These are phyloP conservation scores for Onychomys torridus DNA, from an alignment of 2,797 vertebrate genomes.

Conservation along the genomic window DNA sequence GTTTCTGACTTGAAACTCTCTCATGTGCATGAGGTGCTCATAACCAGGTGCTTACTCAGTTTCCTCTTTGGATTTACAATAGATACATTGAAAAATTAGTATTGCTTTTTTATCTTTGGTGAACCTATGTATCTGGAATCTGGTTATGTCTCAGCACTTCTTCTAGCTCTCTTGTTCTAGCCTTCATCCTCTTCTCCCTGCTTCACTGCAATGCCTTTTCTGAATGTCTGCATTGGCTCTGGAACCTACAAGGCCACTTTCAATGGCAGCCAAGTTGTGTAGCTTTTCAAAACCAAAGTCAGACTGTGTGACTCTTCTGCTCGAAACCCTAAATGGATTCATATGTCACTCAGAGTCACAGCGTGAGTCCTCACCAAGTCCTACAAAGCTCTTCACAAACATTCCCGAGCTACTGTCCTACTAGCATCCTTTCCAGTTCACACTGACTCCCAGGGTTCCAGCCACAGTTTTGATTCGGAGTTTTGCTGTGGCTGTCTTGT, in stretches of 20 bases:
- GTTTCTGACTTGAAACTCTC: not conserved
- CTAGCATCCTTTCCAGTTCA: not conserved
- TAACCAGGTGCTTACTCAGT: not conserved
- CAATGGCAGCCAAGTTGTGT: not conserved
- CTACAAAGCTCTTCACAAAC: not conserved
- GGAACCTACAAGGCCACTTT: not conserved
- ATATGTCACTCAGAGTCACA: not conserved
- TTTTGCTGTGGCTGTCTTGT: not conserved
- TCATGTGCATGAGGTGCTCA: not conserved
- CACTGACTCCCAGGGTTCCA: not conserved
- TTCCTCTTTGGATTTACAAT: conserved; percentile 49
- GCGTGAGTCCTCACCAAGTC: not conserved
- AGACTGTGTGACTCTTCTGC: not conserved
- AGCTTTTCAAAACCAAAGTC: conserved; percentile 13
- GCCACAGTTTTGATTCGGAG: not conserved
- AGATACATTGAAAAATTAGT: conserved; percentile 26
- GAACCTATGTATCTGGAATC: not conserved
- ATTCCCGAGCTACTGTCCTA: not conserved
- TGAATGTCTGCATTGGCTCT: not conserved
- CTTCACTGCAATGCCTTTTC: not conserved
- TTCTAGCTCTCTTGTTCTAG: not conserved
- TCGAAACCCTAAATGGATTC: conserved; percentile 17
- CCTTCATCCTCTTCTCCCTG: not conserved
- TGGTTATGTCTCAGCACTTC: not conserved
- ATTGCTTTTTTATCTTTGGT: conserved; percentile 5